A percentile compares a stretch with the other conserved stretches of the same genome.
Conservation (phyloP, 2,113 vertebrate genomes). For the Cyanoderma ruficeps region DNA sequence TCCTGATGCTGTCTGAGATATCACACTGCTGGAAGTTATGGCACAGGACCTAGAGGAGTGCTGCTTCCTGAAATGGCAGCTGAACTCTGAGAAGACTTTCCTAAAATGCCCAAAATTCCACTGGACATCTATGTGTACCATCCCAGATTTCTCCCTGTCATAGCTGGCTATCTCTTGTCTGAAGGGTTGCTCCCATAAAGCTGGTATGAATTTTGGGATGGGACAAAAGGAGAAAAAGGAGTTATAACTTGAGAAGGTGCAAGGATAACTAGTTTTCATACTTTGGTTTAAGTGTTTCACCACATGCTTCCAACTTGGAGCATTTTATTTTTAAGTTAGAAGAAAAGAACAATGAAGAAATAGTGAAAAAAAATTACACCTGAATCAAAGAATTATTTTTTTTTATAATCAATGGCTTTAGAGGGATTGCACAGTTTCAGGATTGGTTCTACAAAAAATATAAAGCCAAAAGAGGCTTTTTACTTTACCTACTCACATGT, state of each 20-base stretch:
- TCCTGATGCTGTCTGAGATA: background rate
- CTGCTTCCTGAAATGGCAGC: background rate
- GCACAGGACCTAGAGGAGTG: background rate
- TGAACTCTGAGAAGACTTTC: background rate
- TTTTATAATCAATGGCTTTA: background rate
- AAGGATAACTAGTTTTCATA: background rate
- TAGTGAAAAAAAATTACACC: background rate
- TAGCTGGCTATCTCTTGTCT: background rate
- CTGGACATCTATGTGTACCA: background rate
- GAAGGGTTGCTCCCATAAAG: background rate
- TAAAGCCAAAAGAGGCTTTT: background rate
- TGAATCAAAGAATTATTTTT: background rate
- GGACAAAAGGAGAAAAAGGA: background rate
- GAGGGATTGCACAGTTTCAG: background rate
- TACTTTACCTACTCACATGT: background rate
- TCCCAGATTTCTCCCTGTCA: background rate
- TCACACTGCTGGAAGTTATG: background rate
- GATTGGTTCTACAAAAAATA: background rate
- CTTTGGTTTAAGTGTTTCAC: background rate
- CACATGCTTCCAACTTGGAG: background rate
- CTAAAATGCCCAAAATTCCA: background rate
- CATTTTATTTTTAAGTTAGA: background rate
- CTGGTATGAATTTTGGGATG: background rate
- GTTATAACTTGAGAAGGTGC: background rate
- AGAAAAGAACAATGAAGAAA: background rate